These are phyloP conservation scores for Gobiocypris rarus DNA, from an alignment of 2,113 vertebrate genomes.

Conservation along the genomic window DNA sequence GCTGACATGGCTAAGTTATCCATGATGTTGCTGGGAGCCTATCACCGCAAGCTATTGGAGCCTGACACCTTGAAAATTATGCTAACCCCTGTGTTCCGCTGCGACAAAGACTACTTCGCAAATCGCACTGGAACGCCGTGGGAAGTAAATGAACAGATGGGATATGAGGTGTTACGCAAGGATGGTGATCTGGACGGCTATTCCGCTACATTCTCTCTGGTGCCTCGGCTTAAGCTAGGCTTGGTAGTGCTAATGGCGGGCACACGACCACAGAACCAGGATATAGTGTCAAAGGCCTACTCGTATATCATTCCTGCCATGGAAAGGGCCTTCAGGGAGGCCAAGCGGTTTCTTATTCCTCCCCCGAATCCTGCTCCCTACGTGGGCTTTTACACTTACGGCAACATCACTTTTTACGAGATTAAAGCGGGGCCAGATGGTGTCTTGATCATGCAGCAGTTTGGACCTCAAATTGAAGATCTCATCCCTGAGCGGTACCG, in stretches of 20 bases:
- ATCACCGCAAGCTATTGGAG: constrained; percentile 74
- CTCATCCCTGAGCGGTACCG: constrained; percentile 82
- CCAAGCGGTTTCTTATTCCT: constrained; percentile 71
- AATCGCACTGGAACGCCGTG: constrained; percentile 88
- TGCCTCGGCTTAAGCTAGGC: constrained; percentile 85
- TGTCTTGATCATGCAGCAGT: constrained; percentile 88
- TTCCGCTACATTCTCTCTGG: constrained; percentile 85
- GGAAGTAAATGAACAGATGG: constrained; percentile 86
- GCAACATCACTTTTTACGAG: constrained; percentile 89
- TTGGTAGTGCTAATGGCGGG: constrained; percentile 88
- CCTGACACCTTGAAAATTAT: constrained; percentile 84
- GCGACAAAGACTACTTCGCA: constrained; percentile 85
- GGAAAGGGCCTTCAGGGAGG: constrained; percentile 81
- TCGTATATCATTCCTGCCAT: constrained; percentile 83
- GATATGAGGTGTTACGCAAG: constrained; percentile 86
- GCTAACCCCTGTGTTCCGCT: constrained; percentile 84
- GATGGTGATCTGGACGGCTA: constrained; percentile 91
- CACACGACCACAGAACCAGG: constrained; percentile 77
- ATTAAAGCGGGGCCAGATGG: constrained; percentile 79
- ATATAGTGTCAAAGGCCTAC: constrained; percentile 79
- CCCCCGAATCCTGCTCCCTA: constrained; percentile 83
- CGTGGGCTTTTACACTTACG: constrained; percentile 86
- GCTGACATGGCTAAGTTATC: constrained; percentile 90
- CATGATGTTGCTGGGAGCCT: constrained; percentile 82
- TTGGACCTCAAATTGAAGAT: constrained; percentile 86